Evolutionary conservation across 92 coral and sea anemone genomes (phyloP), one percentile per base, ranked within the genome.

Genomic region (Epizoanthus fatuus): DNA sequence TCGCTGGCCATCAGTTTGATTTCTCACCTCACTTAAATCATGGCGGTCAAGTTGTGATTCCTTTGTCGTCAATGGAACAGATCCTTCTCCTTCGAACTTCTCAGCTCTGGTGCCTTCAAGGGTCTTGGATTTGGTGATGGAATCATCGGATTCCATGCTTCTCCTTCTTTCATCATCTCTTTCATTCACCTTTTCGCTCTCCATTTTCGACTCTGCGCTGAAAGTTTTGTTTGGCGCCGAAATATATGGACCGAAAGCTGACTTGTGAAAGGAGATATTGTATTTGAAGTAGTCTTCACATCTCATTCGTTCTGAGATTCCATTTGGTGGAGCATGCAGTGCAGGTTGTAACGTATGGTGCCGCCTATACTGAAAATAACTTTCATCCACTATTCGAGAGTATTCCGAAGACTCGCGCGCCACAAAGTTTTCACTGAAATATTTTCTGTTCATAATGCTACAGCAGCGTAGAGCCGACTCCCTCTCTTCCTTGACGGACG

Each of bases 401-500:
- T 39, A 58, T 40, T 58, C 69, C 6, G 56, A 40, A 14, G 71
- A 77, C 7, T 62, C 37, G 5, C 63, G 69, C 38, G 51, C 54
- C 35, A 59, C 17, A 59, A 76, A 15, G 39, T 20, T 39, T 40
- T 63, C 16, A 17, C 70, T 42, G 57, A 77, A 77, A 44, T 42
- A 60, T 39, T 77, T 59, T 17, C 57, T 68, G 81, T 69, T 56
- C 44, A 29, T 70, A 4, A 63, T 77, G 5, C 54, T 32, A 29
- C 68, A 72, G 69, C 86, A 79, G 63, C 80, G 72, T 54, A 80
- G 40, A 4, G 77, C 76, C 68, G 87, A 74, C 9, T 69, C 87
- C n/a, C 56, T 60, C 45, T 90, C 87, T 42, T 81, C 69, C 80
- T 90, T 86, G 60, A 86, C 53, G 0, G 82, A 77, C 9, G 65